These are phyloP conservation scores for Zoanthus gigantus DNA, from an alignment of 92 coral and sea anemone species.

Conservation along the genomic window DNA sequence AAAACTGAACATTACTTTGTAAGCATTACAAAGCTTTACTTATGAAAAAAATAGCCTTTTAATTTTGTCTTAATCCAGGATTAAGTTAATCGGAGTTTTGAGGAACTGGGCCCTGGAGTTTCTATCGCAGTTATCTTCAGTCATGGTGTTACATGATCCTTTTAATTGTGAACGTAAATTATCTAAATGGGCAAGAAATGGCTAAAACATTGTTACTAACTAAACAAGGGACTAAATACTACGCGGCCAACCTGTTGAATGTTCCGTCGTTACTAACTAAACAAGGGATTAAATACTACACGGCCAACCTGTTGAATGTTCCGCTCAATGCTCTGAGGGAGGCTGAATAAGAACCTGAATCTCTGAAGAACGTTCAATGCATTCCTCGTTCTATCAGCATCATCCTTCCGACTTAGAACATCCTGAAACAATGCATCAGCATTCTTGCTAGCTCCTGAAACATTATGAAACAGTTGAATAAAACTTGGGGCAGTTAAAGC, in stretches of 20 bases:
- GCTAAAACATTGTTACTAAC: too few relatives aligned
- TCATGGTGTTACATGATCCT: too few relatives aligned
- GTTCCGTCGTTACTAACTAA: conserved; percentile 45
- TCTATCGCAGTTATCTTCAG: too few relatives aligned
- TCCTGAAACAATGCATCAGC: conserved; percentile 99
- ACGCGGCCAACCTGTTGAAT: conserved; percentile 79
- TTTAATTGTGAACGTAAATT: too few relatives aligned
- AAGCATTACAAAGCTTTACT: too few relatives aligned
- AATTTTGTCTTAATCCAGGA: too few relatives aligned
- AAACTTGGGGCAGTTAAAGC: background rate
- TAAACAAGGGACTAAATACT: background rate
- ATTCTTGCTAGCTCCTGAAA: conserved; percentile 96
- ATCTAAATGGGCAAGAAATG: background rate
- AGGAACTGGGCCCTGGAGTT: too few relatives aligned
- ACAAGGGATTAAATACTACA: background rate
- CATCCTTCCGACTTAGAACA: conserved; percentile 94
- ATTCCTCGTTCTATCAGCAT: conserved; percentile 97
- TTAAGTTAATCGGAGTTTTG: too few relatives aligned
- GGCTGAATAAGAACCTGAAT: conserved; percentile 92
- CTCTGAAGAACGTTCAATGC: conserved; percentile 97
- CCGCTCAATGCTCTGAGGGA: conserved; percentile 95
- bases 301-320: conserved; percentile 87
- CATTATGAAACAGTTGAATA: background rate
- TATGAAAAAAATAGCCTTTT: too few relatives aligned
- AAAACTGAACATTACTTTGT: too few relatives aligned